Percentiles rank a stretch among this genome's conserved stretches.
Conservation (phyloP, 2,888 invertebrate genomes). For the Chymomyza procnemis region DNA sequence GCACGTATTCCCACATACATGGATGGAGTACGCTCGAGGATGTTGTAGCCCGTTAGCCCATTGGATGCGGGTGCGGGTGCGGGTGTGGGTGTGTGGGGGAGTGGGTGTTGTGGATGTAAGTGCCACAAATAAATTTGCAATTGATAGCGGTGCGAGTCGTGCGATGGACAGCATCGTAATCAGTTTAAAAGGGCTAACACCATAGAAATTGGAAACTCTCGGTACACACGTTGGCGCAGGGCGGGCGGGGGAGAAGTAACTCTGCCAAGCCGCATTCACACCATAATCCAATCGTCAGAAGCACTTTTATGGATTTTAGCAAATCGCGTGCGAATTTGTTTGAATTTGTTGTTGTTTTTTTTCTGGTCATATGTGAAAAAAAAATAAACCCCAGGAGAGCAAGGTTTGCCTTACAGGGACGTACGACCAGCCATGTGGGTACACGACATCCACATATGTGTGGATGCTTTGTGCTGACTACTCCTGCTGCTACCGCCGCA, state of each 20-base stretch:
- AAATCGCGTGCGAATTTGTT: conserved; percentile 66
- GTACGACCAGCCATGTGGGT: conserved; percentile 9
- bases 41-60: too few relatives aligned
- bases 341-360: conserved; percentile 45
- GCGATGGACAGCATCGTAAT: conserved; percentile 38
- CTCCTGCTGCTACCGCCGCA: not conserved
- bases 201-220: not conserved
- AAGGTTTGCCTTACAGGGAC: conserved; percentile 17
- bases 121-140: conserved; percentile 51
- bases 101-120: conserved; percentile 1
- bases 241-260: not conserved
- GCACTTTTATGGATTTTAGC: conserved; percentile 63
- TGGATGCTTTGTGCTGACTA: conserved; percentile 1
- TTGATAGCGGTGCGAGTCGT: conserved; percentile 43
- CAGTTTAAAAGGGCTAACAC: conserved; percentile 53
- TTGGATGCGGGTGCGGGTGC: too few relatives aligned
- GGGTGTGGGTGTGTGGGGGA: too few relatives aligned
- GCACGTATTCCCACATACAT: not conserved
- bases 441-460: conserved; percentile 29
- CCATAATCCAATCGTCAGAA: conserved; percentile 63
- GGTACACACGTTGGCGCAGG: conserved; percentile 12
- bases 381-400: conserved; percentile 21
- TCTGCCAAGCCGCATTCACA: conserved; percentile 32
- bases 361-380: conserved; percentile 14
- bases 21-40: not conserved